Conservation (phyloP, 2,888 invertebrate genomes). For the Pantelozetes paolii region DNA sequence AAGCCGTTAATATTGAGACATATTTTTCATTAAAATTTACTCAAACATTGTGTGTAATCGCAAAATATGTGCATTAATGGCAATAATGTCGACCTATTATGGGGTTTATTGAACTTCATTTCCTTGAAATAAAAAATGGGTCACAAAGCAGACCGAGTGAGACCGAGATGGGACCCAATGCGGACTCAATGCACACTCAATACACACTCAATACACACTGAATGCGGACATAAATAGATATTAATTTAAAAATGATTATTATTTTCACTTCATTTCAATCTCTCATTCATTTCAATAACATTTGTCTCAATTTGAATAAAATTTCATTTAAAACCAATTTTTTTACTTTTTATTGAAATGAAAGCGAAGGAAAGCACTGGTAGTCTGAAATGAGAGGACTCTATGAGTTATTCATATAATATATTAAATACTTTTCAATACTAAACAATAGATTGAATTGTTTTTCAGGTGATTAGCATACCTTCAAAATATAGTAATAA, state of each 20-base stretch:
- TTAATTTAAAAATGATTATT: not conserved
- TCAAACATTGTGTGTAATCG: slow-evolving; percentile 2
- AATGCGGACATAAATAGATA: slow-evolving; percentile 7
- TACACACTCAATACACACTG: too few relatives aligned
- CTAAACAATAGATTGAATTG: not conserved
- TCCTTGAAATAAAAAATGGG: slow-evolving; percentile 31
- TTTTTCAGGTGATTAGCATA: slow-evolving; percentile 40
- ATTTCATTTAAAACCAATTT: not conserved
- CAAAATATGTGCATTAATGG: not conserved
- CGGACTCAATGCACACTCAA: too few relatives aligned
- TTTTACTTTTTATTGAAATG: too few relatives aligned
- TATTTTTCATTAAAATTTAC: not conserved
- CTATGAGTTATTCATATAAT: too few relatives aligned
- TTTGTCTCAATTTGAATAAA: not conserved
- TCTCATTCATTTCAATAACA: slow-evolving; percentile 12
- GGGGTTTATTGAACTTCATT: slow-evolving; percentile 32
- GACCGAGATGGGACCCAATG: slow-evolving; percentile 19
- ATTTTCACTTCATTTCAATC: slow-evolving; percentile 1
- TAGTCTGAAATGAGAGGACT: too few relatives aligned
- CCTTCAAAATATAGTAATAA: slow-evolving; percentile 21
- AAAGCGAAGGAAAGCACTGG: too few relatives aligned
- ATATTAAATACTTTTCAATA: too few relatives aligned
- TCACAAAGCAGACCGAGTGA: slow-evolving; percentile 31
- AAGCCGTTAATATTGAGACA: too few relatives aligned
- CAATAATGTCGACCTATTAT: slow-evolving; percentile 10